phyloP scores from a whole-genome alignment of 30 jellyfish, hydroid and myxozoan genomes.

The Aurelia coerulea region DNA sequence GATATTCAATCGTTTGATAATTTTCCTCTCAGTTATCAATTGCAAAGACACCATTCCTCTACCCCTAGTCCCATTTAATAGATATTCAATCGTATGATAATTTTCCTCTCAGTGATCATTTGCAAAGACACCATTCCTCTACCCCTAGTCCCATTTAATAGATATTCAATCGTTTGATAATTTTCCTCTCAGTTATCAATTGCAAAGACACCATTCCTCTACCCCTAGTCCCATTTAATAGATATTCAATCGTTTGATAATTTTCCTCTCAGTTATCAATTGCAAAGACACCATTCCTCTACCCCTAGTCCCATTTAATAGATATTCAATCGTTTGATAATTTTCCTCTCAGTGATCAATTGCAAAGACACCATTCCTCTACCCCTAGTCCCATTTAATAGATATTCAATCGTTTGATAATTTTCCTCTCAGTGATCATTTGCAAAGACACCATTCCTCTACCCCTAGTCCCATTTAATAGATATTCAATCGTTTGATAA shows the following conservation, averaged over 20 bases:
- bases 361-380: background rate
- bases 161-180: background rate
- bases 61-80: no score
- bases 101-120: slow-evolving; percentile 52
- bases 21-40: slow-evolving; percentile 52
- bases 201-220: slow-evolving; percentile 2
- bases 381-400: no score
- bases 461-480: no score
- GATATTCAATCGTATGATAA: background rate
- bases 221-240: no score
- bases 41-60: background rate
- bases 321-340: background rate
- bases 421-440: background rate
- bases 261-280: slow-evolving; percentile 52
- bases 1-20: background rate
- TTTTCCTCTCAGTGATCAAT: slow-evolving; percentile 52
- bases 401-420: background rate
- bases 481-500: background rate
- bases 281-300: background rate
- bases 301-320: no score
- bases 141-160: no score
- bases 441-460: slow-evolving; percentile 2
- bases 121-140: background rate
- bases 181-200: background rate
- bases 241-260: background rate